These are phyloP conservation scores for Neoniphon sammara DNA, from an alignment of 2,797 vertebrate species.

Conservation along the genomic window DNA sequence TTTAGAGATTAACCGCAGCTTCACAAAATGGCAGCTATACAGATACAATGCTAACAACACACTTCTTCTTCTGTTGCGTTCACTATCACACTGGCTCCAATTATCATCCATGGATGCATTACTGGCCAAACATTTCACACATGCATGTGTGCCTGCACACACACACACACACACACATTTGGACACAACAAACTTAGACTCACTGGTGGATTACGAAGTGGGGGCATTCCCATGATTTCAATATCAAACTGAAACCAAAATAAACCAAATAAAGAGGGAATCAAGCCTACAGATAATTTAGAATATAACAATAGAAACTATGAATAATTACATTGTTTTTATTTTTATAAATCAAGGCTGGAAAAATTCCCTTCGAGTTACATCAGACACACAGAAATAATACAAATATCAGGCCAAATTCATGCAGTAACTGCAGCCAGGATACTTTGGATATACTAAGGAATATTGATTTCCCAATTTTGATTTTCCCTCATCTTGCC, in stretches of 20 bases:
- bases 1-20: neutral
- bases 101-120: neutral
- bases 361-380: no score
- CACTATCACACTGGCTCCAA: neutral
- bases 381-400: no score
- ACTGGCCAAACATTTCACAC: no score
- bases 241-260: neutral
- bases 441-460: neutral
- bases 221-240: neutral
- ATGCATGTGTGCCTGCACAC: neutral
- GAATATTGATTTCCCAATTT: neutral
- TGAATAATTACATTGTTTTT: neutral
- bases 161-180: neutral
- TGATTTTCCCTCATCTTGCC: slow-evolving; percentile 8
- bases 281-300: neutral
- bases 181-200: neutral
- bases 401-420: neutral
- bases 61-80: neutral
- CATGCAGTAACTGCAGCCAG: no score
- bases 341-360: neutral
- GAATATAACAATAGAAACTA: neutral
- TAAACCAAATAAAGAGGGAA: neutral
- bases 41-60: neutral
- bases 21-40: neutral
- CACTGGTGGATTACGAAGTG: neutral